phyloP scores from a whole-genome alignment of 2,888 invertebrate species.

The Oscheius sp. region DNA sequence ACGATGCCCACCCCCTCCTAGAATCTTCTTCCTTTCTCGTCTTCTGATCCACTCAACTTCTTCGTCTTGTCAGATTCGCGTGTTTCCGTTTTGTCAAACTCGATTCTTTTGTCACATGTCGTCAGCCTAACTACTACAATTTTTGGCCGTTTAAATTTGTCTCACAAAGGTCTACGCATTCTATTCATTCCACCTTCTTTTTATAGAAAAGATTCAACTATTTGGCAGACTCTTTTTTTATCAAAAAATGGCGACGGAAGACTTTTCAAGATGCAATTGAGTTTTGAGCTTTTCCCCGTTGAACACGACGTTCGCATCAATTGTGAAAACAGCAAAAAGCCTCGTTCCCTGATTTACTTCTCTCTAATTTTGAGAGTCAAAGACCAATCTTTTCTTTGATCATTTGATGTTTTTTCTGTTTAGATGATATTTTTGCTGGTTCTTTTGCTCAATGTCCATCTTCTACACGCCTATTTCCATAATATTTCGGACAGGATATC shows the following conservation, averaged over 20 bases:
- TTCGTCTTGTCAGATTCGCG: too few relatives aligned
- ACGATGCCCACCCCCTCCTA: too few relatives aligned
- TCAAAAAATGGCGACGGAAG: background rate
- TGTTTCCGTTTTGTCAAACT: too few relatives aligned
- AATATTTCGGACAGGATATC: conserved; percentile 22
- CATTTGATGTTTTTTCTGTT: background rate
- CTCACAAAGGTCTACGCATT: too few relatives aligned
- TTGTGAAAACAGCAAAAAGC: background rate
- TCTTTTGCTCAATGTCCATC: background rate
- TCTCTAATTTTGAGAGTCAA: background rate
- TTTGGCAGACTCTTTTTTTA: background rate
- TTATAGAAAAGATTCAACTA: background rate
- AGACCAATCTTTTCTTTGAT: too few relatives aligned
- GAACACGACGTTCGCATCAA: background rate
- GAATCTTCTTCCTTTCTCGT: too few relatives aligned
- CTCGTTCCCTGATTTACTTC: background rate
- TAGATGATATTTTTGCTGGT: background rate
- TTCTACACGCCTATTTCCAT: conserved; percentile 16
- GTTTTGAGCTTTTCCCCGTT: background rate
- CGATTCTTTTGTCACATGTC: too few relatives aligned
- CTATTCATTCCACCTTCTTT: background rate
- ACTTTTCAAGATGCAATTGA: background rate
- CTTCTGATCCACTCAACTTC: too few relatives aligned
- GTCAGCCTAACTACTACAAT: too few relatives aligned
- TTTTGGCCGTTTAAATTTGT: too few relatives aligned